Evolutionary conservation across 2,888 invertebrate species (phyloP).

Genomic region (Cosmopolites sordidus): DNA sequence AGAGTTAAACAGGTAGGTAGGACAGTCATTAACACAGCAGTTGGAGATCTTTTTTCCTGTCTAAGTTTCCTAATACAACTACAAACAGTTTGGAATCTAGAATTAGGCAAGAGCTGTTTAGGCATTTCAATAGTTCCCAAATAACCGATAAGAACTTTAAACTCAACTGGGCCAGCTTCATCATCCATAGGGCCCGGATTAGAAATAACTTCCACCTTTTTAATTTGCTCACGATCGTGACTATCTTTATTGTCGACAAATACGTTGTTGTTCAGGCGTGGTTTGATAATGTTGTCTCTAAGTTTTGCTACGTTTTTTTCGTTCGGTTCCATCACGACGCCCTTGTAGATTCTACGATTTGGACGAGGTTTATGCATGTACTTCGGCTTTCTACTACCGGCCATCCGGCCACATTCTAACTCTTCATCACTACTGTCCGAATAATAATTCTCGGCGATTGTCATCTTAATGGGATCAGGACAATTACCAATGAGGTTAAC

Average conservation of each 20-base stretch:
- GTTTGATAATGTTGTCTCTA: constrained; percentile 28
- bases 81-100: constrained; percentile 72
- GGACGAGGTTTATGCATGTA: constrained; percentile 53
- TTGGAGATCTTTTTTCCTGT: constrained; percentile 82
- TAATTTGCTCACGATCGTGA: constrained; percentile 17
- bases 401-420: constrained; percentile 51
- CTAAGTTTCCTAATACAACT: constrained; percentile 85
- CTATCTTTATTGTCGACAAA: constrained; percentile 24
- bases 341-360: constrained; percentile 32
- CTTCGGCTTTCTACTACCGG: constrained; percentile 58
- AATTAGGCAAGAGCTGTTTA: constrained; percentile 69
- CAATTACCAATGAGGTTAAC: constrained; percentile 86
- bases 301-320: constrained; percentile 29
- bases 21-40: constrained; percentile 80
- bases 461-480: constrained; percentile 74
- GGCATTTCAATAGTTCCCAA: constrained; percentile 96
- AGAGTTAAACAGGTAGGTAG: constrained; percentile 75
- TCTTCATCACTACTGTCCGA: constrained; percentile 83
- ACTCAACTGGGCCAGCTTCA: constrained; percentile 60
- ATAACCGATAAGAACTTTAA: constrained; percentile 87
- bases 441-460: constrained; percentile 82
- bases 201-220: constrained; percentile 6
- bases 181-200: constrained; percentile 40
- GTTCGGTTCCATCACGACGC: constrained; percentile 28
- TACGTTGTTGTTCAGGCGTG: constrained; percentile 28